These are phyloP conservation scores for Eulemur coronatus DNA, from an alignment of 2,797 vertebrate genomes.

Conservation along the genomic window DNA sequence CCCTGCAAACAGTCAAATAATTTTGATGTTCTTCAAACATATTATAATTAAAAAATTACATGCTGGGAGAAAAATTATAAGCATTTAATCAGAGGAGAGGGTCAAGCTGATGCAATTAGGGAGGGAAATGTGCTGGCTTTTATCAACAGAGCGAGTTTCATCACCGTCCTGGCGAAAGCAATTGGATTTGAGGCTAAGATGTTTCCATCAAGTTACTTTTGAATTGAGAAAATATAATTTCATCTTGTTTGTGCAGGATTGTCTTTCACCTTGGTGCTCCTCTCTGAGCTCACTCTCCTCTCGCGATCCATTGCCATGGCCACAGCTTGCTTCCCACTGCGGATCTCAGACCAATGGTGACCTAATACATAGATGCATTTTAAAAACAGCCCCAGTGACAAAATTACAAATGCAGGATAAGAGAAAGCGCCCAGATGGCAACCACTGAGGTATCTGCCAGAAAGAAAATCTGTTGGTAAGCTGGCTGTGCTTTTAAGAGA, in stretches of 20 bases:
- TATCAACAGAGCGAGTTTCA: slow-evolving; percentile 62
- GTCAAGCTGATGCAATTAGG: slow-evolving; percentile 73
- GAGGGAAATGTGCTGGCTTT: slow-evolving; percentile 50
- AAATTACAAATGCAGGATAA: neutral
- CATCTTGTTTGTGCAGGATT: neutral
- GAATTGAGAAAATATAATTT: neutral
- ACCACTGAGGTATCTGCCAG: slow-evolving; percentile 55
- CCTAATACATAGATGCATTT: slow-evolving; percentile 41
- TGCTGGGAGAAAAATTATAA: slow-evolving; percentile 69
- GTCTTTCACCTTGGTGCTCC: slow-evolving; percentile 49
- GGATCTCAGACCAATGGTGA: slow-evolving; percentile 2
- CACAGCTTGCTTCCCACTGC: neutral
- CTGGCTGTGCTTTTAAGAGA: slow-evolving; percentile 68
- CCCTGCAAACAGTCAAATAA: slow-evolving; percentile 67
- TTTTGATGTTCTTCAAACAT: slow-evolving; percentile 73
- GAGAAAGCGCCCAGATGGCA: slow-evolving; percentile 26
- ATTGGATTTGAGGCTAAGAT: slow-evolving; percentile 40
- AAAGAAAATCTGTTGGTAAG: slow-evolving; percentile 67
- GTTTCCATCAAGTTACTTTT: neutral
- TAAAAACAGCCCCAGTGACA: slow-evolving; percentile 59
- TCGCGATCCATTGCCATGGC: neutral
- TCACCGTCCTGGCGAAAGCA: slow-evolving; percentile 7
- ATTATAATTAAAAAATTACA: slow-evolving; percentile 80
- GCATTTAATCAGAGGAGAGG: slow-evolving; percentile 67
- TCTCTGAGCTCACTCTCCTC: slow-evolving; percentile 31